A percentile compares a stretch with the other conserved stretches of the same genome.
phyloP scores from a whole-genome alignment of 2,113 vertebrate genomes.

The Hippocampus mohnikei region DNA sequence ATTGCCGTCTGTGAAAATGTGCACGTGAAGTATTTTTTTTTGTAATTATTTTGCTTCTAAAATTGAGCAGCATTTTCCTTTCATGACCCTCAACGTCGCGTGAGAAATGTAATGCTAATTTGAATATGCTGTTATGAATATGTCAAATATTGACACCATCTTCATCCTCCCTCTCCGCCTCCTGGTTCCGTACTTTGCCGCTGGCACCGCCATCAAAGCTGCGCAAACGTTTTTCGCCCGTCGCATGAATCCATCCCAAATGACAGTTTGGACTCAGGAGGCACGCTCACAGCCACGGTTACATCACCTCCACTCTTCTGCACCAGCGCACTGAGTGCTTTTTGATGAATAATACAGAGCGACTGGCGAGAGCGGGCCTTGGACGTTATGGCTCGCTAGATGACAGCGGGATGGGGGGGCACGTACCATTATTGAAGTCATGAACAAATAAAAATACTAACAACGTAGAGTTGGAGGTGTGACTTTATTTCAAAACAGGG shows the following conservation, averaged over 20 bases:
- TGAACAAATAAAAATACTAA: conserved; percentile 23
- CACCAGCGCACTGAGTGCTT: conserved; percentile 67
- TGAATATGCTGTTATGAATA: background rate
- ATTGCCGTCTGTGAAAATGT: background rate
- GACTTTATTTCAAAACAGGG: conserved; percentile 32
- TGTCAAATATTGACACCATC: background rate
- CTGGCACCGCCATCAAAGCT: conserved; percentile 22
- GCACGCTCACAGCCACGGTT: conserved; percentile 50
- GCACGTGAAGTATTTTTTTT: background rate
- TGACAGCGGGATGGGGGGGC: conserved; percentile 15
- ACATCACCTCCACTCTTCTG: conserved; percentile 65
- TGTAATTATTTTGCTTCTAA: background rate
- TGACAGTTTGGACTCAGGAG: conserved; percentile 24
- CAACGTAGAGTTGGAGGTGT: conserved; percentile 10
- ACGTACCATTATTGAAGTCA: background rate
- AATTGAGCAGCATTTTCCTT: background rate
- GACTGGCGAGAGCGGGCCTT: conserved; percentile 30
- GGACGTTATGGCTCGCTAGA: conserved; percentile 26
- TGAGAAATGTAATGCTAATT: background rate
- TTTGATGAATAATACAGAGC: conserved; percentile 69
- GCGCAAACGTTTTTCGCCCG: conserved; percentile 21
- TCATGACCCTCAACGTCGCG: background rate
- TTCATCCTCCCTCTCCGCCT: background rate
- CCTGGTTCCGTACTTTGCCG: background rate
- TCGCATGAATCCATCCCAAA: conserved; percentile 53